phyloP scores from a whole-genome alignment of 2,888 invertebrate genomes.

The Poecilus cupreus region DNA sequence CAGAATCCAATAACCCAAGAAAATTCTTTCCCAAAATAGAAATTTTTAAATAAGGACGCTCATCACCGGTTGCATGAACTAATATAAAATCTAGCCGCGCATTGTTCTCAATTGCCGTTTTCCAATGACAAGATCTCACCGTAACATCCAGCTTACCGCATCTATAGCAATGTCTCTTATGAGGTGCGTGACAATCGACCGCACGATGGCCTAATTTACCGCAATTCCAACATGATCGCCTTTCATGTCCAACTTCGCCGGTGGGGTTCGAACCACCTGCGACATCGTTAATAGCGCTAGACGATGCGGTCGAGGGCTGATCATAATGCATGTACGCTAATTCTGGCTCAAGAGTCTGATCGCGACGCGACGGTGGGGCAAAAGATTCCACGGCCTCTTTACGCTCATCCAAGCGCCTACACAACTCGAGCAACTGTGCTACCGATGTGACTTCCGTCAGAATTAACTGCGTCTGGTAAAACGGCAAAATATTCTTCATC shows the following conservation, averaged over 20 bases:
- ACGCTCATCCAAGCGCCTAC: background rate
- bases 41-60: background rate
- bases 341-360: constrained; percentile 55
- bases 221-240: constrained; percentile 10
- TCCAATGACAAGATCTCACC: background rate
- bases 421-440: background rate
- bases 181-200: background rate
- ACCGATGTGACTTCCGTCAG: background rate
- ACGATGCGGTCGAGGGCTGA: background rate
- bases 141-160: background rate
- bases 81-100: background rate
- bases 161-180: background rate
- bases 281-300: background rate
- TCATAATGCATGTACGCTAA: constrained; percentile 58
- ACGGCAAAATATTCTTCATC: too few species aligned
- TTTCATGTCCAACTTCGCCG: too few species aligned
- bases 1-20: background rate
- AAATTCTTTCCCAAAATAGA: background rate
- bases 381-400: background rate
- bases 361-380: background rate
- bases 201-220: background rate
- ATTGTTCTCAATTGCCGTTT: background rate
- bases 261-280: too few species aligned
- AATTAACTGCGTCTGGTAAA: too few species aligned
- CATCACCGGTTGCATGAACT: background rate